phyloP scores from a whole-genome alignment of 2,888 invertebrate genomes.

The Helicoverpa assulta region DNA sequence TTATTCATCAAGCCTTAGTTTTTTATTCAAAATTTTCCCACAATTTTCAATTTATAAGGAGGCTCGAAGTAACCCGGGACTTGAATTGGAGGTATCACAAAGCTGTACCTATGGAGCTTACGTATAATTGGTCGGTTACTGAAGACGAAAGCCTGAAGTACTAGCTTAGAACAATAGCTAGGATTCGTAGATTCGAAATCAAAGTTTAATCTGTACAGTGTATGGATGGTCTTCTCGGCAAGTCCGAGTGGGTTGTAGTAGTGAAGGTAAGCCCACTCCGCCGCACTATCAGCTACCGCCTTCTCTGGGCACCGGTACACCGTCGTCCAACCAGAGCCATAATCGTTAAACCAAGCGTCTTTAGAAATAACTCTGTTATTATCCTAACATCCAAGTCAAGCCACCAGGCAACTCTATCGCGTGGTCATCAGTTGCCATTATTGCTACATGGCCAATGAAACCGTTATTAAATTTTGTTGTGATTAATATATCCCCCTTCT shows the following conservation, averaged over 20 bases:
- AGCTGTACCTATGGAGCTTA: slow-evolving; percentile 47
- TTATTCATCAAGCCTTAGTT: background rate
- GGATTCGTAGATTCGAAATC: slow-evolving; percentile 69
- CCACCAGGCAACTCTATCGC: slow-evolving; percentile 78
- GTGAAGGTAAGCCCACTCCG: slow-evolving; percentile 72
- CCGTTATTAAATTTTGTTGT: slow-evolving; percentile 67
- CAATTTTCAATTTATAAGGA: slow-evolving; percentile 68
- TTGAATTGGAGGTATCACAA: slow-evolving; percentile 67
- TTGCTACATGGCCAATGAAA: slow-evolving; percentile 74
- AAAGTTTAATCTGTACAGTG: slow-evolving; percentile 69
- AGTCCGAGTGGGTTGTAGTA: slow-evolving; percentile 72
- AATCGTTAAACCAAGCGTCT: slow-evolving; percentile 72
- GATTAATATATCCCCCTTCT: slow-evolving; percentile 75
- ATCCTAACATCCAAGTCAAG: slow-evolving; percentile 64
- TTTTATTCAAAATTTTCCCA: slow-evolving; percentile 67
- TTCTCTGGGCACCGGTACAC: slow-evolving; percentile 72
- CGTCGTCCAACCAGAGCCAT: slow-evolving; percentile 70
- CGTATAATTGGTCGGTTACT: slow-evolving; percentile 69
- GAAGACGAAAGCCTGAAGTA: slow-evolving; percentile 75
- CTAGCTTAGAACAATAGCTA: slow-evolving; percentile 78
- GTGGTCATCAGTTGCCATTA: slow-evolving; percentile 75
- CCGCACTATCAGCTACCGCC: slow-evolving; percentile 66
- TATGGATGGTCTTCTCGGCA: slow-evolving; percentile 67
- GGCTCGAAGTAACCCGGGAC: slow-evolving; percentile 72
- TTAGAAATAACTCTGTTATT: slow-evolving; percentile 76